These are phyloP conservation scores for Ctenicera cuprea DNA, from an alignment of 2,888 invertebrate species.

Conservation along the genomic window DNA sequence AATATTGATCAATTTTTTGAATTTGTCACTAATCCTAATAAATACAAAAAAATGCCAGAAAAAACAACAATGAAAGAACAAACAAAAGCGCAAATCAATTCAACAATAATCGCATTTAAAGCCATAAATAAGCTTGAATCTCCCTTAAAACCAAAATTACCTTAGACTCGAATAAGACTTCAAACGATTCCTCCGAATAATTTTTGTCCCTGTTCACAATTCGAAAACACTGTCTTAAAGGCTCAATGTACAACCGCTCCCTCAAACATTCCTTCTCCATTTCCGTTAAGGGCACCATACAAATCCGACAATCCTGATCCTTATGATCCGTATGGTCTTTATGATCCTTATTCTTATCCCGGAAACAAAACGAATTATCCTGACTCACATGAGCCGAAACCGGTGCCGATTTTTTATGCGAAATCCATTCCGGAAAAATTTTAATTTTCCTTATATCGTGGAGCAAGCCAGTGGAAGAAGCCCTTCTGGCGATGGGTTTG, in stretches of 20 bases:
- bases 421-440: slow-evolving; percentile 21
- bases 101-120: too few species aligned
- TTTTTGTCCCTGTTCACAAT: slow-evolving; percentile 23
- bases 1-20: too few species aligned
- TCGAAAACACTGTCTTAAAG: slow-evolving; percentile 30
- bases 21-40: too few species aligned
- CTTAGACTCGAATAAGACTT: slow-evolving; percentile 27
- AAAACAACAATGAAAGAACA: too few species aligned
- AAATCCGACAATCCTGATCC: not conserved
- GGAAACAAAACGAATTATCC: slow-evolving; percentile 1
- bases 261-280: slow-evolving; percentile 39
- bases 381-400: not conserved
- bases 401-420: slow-evolving; percentile 10
- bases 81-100: too few species aligned
- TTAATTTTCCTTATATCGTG: slow-evolving; percentile 21
- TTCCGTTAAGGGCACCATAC: slow-evolving; percentile 6
- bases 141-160: slow-evolving; percentile 2
- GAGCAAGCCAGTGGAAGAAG: slow-evolving; percentile 31
- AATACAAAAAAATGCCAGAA: too few species aligned
- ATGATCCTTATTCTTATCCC: not conserved
- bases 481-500: not conserved
- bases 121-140: too few species aligned
- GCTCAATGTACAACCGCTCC: slow-evolving; percentile 32
- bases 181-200: slow-evolving; percentile 19
- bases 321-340: not conserved